Evolutionary conservation across 2,888 invertebrate species (phyloP), one percentile per base, ranked within the genome.

Genomic region (Agriopis leucophaearia): DNA sequence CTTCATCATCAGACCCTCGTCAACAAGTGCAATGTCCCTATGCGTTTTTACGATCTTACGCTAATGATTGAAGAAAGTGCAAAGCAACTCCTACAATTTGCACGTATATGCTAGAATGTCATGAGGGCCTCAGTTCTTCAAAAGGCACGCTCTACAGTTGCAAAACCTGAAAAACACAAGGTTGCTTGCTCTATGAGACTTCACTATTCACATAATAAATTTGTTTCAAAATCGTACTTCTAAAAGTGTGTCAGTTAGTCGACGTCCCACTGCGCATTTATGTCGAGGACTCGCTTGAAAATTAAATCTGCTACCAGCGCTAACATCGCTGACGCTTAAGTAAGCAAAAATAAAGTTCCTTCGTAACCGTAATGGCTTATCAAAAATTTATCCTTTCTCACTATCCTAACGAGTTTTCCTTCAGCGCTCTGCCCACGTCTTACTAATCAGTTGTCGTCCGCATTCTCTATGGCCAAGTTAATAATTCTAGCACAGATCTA

Each of bases 251-350:
- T 38, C 51, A 63, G 36, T 18, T 16, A 47, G 35, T 36, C 27
- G 52, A 47, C 66, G 62, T 66, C 45, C 57, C 66, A 47, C 62
- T 62, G 67, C 54, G 62, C 62, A 67, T 63, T 63, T 50, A 13
- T 66, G 66, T 62, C 66, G 62, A 66, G 57, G 27, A 35, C 58
- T 52, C 66, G 63, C 66, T 67, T 47, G 47, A 13, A 67, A 63
- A 58, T 67, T 63, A 48, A 63, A 58, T 48, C 58, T 48, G 58
- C 52, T 44, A 51, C n/a, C 56, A 52, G 57, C 38, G 48, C 63
- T 50, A 13, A 35, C 51, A 51, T 42, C 42, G 18, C 35, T 52
- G 55, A 56, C 36, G 59, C 12, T 50, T 59, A 40, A n/a, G 40
- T 59, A 59, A 50, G 40, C 10, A 38, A 47, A 59, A 59, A 50